These are phyloP conservation scores for Eilema griseolum DNA, from an alignment of 2,888 invertebrate genomes.

Conservation along the genomic window DNA sequence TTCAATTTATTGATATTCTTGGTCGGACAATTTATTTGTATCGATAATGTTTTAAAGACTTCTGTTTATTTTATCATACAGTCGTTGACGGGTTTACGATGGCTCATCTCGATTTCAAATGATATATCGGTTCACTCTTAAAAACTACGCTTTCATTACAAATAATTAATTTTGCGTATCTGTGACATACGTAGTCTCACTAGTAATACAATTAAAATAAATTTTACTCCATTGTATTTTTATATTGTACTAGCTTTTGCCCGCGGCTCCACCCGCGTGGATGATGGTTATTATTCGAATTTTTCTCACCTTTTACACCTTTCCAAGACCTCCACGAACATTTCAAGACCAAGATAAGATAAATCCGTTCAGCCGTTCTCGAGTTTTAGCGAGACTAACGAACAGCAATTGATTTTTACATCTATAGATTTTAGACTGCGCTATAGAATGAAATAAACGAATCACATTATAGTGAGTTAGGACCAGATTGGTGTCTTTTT, in stretches of 20 bases:
- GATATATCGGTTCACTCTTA: conserved; percentile 60
- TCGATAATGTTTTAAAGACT: conserved; percentile 80
- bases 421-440: too few relatives aligned
- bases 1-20: conserved; percentile 84
- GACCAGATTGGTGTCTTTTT: conserved; percentile 68
- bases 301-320: too few relatives aligned
- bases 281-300: too few relatives aligned
- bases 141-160: conserved; percentile 66
- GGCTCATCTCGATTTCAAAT: conserved; percentile 57
- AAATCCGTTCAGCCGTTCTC: too few relatives aligned
- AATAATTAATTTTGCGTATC: conserved; percentile 49
- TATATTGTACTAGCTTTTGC: too few relatives aligned
- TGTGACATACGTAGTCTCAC: not conserved
- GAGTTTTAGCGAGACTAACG: too few relatives aligned
- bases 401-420: too few relatives aligned
- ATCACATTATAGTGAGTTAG: conserved; percentile 50
- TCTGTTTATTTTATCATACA: conserved; percentile 76
- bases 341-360: too few relatives aligned
- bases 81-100: conserved; percentile 71
- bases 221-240: not conserved
- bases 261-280: too few relatives aligned
- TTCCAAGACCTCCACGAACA: too few relatives aligned
- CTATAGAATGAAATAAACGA: conserved; percentile 56
- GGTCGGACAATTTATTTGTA: conserved; percentile 82
- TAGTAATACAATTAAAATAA: not conserved